Conservation (phyloP, 2,113 vertebrate genomes). For the Pipra filicauda region DNA sequence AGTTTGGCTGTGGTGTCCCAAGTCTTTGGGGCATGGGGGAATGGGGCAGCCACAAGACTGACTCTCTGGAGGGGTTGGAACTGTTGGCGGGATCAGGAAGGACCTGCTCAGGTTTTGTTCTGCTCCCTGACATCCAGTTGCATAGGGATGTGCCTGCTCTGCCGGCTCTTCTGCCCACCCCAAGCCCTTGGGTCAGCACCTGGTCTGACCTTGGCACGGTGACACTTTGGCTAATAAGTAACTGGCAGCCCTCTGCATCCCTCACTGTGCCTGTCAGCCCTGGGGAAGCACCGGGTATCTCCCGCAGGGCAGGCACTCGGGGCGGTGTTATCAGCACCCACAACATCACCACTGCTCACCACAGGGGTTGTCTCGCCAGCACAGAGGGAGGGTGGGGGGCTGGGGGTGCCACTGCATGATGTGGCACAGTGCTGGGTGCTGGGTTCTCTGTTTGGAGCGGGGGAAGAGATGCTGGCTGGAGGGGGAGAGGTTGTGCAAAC, state of each 20-base stretch:
- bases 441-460: not conserved
- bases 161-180: not conserved
- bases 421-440: not conserved
- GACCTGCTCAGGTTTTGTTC: accelerated
- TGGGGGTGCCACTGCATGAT: not conserved
- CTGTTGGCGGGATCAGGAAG: accelerated
- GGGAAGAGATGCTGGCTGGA: not conserved
- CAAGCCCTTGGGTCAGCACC: not conserved
- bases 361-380: not conserved
- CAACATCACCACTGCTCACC: not conserved
- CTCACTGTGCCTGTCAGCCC: accelerated
- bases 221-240: not conserved
- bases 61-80: accelerated
- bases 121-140: not conserved
- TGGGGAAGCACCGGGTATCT: not conserved
- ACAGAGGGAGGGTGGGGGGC: not conserved
- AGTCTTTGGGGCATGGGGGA: not conserved
- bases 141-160: not conserved
- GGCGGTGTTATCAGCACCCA: not conserved
- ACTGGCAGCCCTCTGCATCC: not conserved
- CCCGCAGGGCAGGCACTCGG: not conserved
- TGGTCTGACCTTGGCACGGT: accelerated
- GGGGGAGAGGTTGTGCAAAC: not conserved
- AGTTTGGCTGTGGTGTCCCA: accelerated
- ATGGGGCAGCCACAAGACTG: accelerated